These are phyloP conservation scores for Arctopsyche grandis DNA, from an alignment of 1,140 invertebrate species.

Conservation along the genomic window DNA sequence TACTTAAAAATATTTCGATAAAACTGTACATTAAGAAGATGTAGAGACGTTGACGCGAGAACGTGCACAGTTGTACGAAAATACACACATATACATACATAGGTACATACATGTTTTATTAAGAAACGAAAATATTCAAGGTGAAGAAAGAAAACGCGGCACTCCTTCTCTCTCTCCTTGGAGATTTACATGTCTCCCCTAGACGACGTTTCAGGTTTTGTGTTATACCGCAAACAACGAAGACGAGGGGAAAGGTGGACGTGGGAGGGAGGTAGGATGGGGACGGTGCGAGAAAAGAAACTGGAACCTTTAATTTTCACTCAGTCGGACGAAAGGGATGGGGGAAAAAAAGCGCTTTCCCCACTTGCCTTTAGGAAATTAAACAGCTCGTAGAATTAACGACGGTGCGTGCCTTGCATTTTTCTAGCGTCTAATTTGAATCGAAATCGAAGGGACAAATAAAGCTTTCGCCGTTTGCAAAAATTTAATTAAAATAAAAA, in stretches of 20 bases:
- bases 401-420: slow-evolving; percentile 50
- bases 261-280: slow-evolving; percentile 23
- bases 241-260: slow-evolving; percentile 18
- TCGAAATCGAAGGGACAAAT: slow-evolving; percentile 43
- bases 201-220: slow-evolving; percentile 6
- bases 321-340: slow-evolving; percentile 34
- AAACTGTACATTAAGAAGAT: too few species aligned
- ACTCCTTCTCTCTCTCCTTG: neutral
- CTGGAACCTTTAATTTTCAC: slow-evolving; percentile 53
- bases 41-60: too few species aligned
- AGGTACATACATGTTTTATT: neutral
- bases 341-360: slow-evolving; percentile 27
- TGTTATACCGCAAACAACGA: slow-evolving; percentile 43
- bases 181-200: slow-evolving; percentile 49
- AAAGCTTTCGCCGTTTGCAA: slow-evolving; percentile 12
- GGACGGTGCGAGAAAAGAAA: slow-evolving; percentile 46
- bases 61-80: too few species aligned
- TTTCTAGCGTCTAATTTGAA: slow-evolving; percentile 47
- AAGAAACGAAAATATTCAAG: slow-evolving; percentile 12
- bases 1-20: neutral
- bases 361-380: slow-evolving; percentile 46
- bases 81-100: neutral
- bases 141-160: neutral
- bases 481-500: slow-evolving; percentile 39
- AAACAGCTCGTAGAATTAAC: slow-evolving; percentile 48